A percentile compares a stretch with the other conserved stretches of the same genome.
phyloP scores from a whole-genome alignment of 2,888 invertebrate genomes.

The Polia nebulosa region DNA sequence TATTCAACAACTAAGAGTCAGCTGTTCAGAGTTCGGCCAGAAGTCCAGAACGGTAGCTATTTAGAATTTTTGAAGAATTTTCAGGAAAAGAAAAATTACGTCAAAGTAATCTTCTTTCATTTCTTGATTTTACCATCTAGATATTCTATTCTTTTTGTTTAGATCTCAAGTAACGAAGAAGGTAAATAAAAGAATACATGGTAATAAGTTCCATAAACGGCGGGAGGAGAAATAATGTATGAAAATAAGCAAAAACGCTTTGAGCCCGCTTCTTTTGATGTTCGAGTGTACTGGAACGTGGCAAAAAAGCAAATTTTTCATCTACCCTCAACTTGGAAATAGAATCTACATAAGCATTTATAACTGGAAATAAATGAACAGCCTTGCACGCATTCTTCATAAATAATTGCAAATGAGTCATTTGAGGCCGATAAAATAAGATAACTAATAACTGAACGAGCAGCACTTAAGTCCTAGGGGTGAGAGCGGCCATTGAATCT shows the following conservation, averaged over 20 bases:
- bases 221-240: conserved; percentile 77
- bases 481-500: conserved; percentile 82
- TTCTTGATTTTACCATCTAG: neutral
- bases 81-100: neutral
- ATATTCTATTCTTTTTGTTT: conserved; percentile 11
- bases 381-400: conserved; percentile 72
- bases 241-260: conserved; percentile 79
- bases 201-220: conserved; percentile 77
- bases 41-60: conserved; percentile 2
- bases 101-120: too few relatives aligned
- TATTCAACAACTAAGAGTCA: conserved; percentile 23
- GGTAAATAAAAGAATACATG: conserved; percentile 71
- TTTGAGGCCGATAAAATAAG: conserved; percentile 79
- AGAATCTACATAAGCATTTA: conserved; percentile 80
- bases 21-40: conserved; percentile 5
- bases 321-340: conserved; percentile 71
- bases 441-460: conserved; percentile 83
- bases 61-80: neutral
- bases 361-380: conserved; percentile 79
- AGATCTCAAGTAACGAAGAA: conserved; percentile 50
- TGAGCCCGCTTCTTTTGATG: conserved; percentile 81
- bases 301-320: conserved; percentile 62
- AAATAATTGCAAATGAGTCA: conserved; percentile 81
- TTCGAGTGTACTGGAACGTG: conserved; percentile 77
- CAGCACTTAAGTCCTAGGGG: conserved; percentile 79